A percentile compares a stretch with the other conserved stretches of the same genome.
phyloP scores from a whole-genome alignment of 2,888 invertebrate species.

The Fragum sueziense region DNA sequence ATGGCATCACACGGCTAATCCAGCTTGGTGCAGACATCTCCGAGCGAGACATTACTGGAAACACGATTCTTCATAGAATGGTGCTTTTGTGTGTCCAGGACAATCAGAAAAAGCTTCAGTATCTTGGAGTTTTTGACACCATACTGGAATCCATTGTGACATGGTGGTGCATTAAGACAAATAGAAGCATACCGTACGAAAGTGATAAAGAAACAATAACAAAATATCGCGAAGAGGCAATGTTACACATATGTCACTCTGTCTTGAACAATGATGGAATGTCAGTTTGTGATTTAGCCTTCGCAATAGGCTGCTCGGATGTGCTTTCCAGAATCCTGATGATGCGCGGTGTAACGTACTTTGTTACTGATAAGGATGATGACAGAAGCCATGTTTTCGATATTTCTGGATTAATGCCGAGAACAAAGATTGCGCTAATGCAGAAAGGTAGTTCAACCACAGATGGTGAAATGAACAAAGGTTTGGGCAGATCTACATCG shows the following conservation, averaged over 20 bases:
- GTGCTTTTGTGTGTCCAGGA: conserved; percentile 60
- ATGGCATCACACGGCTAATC: conserved; percentile 65
- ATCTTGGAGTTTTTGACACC: conserved; percentile 64
- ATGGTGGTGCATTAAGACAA: conserved; percentile 74
- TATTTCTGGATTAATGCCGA: conserved; percentile 72
- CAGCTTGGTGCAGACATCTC: conserved; percentile 71
- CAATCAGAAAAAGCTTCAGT: conserved; percentile 43
- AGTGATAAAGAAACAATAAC: conserved; percentile 57
- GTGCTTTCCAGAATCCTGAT: conserved; percentile 40
- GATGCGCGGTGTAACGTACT: conserved; percentile 68
- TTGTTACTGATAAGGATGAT: conserved; percentile 30
- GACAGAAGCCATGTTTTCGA: conserved; percentile 63
- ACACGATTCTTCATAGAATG: conserved; percentile 74
- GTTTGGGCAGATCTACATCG: neutral
- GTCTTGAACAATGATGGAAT: conserved; percentile 67
- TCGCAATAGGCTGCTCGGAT: conserved; percentile 62
- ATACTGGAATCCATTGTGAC: conserved; percentile 58
- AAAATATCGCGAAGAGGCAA: conserved; percentile 59
- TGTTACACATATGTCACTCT: conserved; percentile 64
- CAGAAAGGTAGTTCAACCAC: too few relatives aligned
- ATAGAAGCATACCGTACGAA: conserved; percentile 62
- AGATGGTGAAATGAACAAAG: neutral
- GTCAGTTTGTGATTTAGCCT: conserved; percentile 71
- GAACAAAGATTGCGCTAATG: conserved; percentile 50
- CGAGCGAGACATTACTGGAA: conserved; percentile 64